Evolutionary conservation across 2,113 vertebrate genomes (phyloP), one percentile per base, ranked within the genome.

Genomic region (Sporophila hypoxantha): DNA sequence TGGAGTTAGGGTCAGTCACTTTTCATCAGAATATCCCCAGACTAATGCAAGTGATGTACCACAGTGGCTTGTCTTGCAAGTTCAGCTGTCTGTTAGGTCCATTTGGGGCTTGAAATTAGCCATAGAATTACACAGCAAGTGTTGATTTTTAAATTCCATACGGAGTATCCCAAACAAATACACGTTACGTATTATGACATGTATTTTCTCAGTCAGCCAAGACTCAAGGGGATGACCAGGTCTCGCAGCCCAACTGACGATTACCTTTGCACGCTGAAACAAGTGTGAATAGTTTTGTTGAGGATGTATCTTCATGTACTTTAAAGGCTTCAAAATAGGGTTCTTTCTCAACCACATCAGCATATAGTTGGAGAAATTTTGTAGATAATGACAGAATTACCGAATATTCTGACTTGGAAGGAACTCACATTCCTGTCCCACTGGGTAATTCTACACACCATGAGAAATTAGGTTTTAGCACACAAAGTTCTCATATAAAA

Each of bases 151-250:
- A 41, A 61, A 34, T 62, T 68, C 20, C 6, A 0, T 39, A 1
- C 7, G 30, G 19, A 4, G 3, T 62, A 21, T 47, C 41, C 25
- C 41, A 20, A 41, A 47, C 23, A 62, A n/a, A 25, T 14, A 17
- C 18, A 27, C 6, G 2, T 14, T 25, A 61, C 1, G 0, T 68
- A 29, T 46, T 34, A 39, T 7, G 9, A 32, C 1, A 1, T 7
- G 1, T 17, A 39, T 62, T 60, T 68, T 55, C 34, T 46, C 29
- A n/a, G 20, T 34, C 47, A 69, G 39, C 19, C 56, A 30, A 8
- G 30, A 41, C 25, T 30, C 20, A 26, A 17, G 9, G 11, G 9
- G 9, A 29, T 46, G 8, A 17, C 49, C 25, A 49, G 14, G 41
- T 55, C 14, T 34, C 0, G 0, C 23, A 70, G 34, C 19, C 49